A percentile compares a stretch with the other conserved stretches of the same genome.
phyloP scores from a whole-genome alignment of 2,888 invertebrate genomes.

The Caenorhabditis uteleia region DNA sequence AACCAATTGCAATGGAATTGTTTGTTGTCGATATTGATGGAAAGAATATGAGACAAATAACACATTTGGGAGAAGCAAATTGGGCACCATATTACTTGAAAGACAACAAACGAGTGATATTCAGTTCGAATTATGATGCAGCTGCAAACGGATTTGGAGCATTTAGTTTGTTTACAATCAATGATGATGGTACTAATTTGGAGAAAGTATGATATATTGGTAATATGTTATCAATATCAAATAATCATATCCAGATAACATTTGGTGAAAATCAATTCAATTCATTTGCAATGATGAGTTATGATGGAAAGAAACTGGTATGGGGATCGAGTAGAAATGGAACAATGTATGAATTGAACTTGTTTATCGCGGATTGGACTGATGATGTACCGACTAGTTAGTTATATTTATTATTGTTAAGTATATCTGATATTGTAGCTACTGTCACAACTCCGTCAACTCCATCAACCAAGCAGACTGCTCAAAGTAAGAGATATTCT shows the following conservation, averaged over 20 bases:
- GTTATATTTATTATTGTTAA: neutral
- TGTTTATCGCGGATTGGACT: constrained; percentile 65
- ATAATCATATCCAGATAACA: constrained; percentile 42
- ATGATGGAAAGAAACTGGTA: constrained; percentile 56
- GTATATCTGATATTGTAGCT: neutral
- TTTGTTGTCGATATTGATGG: constrained; percentile 60
- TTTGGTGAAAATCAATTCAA: constrained; percentile 58
- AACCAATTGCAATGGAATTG: constrained; percentile 65
- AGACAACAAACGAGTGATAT: constrained; percentile 54
- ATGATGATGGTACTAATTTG: constrained; percentile 60
- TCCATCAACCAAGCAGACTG: constrained; percentile 1
- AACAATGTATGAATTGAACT: constrained; percentile 53
- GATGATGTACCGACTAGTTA: too few relatives aligned
- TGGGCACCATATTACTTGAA: constrained; percentile 67
- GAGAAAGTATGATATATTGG: constrained; percentile 36
- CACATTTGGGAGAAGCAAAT: constrained; percentile 58
- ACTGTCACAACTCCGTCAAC: neutral
- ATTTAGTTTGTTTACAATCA: constrained; percentile 58
- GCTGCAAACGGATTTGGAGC: constrained; percentile 56
- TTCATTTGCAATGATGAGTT: constrained; percentile 65
- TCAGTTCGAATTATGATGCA: constrained; percentile 40
- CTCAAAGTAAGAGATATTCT: constrained; percentile 11
- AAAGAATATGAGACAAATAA: constrained; percentile 56
- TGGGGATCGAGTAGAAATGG: constrained; percentile 59
- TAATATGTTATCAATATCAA: neutral